These are phyloP conservation scores for Halocaridina rubra DNA, from an alignment of 2,888 invertebrate species.

Conservation along the genomic window DNA sequence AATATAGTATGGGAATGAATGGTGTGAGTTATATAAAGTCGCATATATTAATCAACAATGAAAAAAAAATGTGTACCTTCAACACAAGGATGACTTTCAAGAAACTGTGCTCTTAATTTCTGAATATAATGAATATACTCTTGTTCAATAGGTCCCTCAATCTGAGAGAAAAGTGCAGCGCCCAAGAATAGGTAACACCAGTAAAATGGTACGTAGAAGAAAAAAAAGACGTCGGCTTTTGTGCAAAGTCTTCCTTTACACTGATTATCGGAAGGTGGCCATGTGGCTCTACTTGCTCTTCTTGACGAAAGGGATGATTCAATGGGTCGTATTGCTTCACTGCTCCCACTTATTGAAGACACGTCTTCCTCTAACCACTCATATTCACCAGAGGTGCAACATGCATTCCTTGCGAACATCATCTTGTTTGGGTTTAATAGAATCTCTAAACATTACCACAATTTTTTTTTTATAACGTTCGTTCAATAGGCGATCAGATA, in stretches of 20 bases:
- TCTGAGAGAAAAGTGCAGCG: slow-evolving; percentile 29
- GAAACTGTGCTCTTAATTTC: not conserved
- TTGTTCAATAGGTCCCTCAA: slow-evolving; percentile 37
- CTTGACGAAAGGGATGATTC: too few species aligned
- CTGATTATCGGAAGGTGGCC: not conserved
- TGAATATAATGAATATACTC: not conserved
- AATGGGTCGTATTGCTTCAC: too few species aligned
- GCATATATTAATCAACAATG: too few species aligned
- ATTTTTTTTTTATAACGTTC: too few species aligned
- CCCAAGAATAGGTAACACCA: slow-evolving; percentile 46
- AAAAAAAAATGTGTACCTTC: slow-evolving; percentile 19
- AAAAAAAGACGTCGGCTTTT: not conserved
- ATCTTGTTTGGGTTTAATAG: not conserved
- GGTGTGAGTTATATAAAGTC: not conserved
- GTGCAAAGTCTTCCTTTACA: not conserved
- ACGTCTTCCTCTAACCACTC: too few species aligned
- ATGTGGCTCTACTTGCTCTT: too few species aligned
- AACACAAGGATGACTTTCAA: slow-evolving; percentile 22
- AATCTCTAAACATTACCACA: too few species aligned
- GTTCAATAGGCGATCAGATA: too few species aligned
- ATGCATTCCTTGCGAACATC: not conserved
- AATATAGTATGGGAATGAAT: not conserved
- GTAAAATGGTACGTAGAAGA: slow-evolving; percentile 12
- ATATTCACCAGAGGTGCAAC: not conserved
- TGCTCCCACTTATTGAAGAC: too few species aligned